Evolutionary conservation across 2,888 invertebrate genomes (phyloP), one percentile per base, ranked within the genome.

Genomic region (Agriopis leucophaearia): DNA sequence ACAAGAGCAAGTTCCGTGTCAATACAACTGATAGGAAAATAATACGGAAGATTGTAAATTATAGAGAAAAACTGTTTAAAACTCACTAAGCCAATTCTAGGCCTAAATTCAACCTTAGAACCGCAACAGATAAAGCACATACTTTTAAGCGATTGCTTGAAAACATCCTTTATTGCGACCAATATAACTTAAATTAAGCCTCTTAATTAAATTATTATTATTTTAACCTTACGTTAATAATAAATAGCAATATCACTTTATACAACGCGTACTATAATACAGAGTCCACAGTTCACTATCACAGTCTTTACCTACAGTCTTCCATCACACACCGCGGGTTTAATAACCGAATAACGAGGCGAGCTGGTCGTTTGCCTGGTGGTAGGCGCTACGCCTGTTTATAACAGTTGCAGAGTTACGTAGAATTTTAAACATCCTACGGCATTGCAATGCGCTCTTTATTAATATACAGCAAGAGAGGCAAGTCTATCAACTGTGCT

Each of bases 401-500:
- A 55, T 10, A 54, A 55, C 55, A 55, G 55, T 12, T 42, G 18
- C 42, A 27, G n/a, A 27, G 42, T 27, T 42, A 44, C 18, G 9
- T 42, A 55, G 13, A 27, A 13, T 16, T 38, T 15, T 5, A 38
- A 38, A 18, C 42, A 54, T 40, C 40, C 16, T 44, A 18, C 18
- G 42, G 12, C 42, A 42, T 55, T 27, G n/a, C 50, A 16, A 56
- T 59, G 42, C 13, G 42, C 55, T 55, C 18, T 42, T 13, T 42
- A 42, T 13, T 15, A 42, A 55, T 55, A 42, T 55, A 48, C 54
- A 55, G 15, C 38, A 18, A 18, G 18, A 36, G 44, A 56, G 54
- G 45, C 64, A 59, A 51, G 8, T 51, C 80, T 82, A 90, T 95
- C 95, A 95, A 86, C 94, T 95, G 85, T 94, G 94, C 76, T 94